Percentiles rank a stretch among this genome's conserved stretches.
phyloP scores from a whole-genome alignment of 1,140 invertebrate species.

The Drosophila rufa region DNA sequence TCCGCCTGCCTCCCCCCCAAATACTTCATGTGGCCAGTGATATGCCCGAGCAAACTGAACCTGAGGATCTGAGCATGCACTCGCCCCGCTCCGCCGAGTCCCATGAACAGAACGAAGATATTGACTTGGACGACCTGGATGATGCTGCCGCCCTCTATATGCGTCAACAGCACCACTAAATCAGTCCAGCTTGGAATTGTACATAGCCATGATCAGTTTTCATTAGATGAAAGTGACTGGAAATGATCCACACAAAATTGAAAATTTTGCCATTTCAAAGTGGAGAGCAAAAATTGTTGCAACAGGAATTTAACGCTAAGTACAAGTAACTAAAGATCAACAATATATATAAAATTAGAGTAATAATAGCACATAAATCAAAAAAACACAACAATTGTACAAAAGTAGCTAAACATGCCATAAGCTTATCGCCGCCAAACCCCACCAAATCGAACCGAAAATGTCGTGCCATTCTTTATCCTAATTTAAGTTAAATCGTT shows the following conservation, averaged over 20 bases:
- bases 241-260: constrained; percentile 32
- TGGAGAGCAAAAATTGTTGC: constrained; percentile 35
- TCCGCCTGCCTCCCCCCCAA: constrained; percentile 82
- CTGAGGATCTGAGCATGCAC: constrained; percentile 92
- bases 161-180: constrained; percentile 63
- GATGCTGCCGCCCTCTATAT: constrained; percentile 79
- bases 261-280: constrained; percentile 44
- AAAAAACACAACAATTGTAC: constrained; percentile 64
- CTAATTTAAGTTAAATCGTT: constrained; percentile 43
- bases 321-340: constrained; percentile 60
- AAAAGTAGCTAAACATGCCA: constrained; percentile 52
- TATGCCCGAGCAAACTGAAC: constrained; percentile 92
- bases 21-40: constrained; percentile 78
- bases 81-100: constrained; percentile 73
- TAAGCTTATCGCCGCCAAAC: constrained; percentile 47
- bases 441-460: constrained; percentile 50
- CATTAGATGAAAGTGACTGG: constrained; percentile 67
- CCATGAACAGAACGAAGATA: constrained; percentile 67
- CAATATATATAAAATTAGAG: constrained; percentile 25
- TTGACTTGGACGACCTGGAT: constrained; percentile 82
- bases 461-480: constrained; percentile 66
- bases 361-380: constrained; percentile 65
- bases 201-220: constrained; percentile 47
- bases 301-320: constrained; percentile 81
- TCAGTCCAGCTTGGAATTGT: constrained; percentile 23